Evolutionary conservation across 2,888 invertebrate genomes (phyloP).

Genomic region (Andrena flavipes): DNA sequence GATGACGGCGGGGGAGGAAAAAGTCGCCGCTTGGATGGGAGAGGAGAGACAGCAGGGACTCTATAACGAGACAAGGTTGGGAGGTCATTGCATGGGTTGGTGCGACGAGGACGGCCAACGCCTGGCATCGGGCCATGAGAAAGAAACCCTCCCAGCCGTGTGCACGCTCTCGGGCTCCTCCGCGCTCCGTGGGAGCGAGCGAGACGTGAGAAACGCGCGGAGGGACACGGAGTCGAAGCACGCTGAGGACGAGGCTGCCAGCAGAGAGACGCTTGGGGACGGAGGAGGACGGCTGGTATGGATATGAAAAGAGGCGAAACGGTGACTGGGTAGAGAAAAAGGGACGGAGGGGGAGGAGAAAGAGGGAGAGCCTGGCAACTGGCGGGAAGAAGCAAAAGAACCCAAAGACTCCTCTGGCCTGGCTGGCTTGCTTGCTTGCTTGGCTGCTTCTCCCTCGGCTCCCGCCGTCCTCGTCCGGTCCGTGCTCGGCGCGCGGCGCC

Average conservation of each 20-base stretch:
- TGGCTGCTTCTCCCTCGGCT: constrained; percentile 42
- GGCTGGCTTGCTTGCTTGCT: constrained; percentile 50
- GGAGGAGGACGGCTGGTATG: constrained; percentile 21
- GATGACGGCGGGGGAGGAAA: constrained; percentile 47
- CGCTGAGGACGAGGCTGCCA: constrained; percentile 13
- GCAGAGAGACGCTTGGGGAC: constrained; percentile 10
- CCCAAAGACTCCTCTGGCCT: constrained; percentile 50
- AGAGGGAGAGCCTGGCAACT: constrained; percentile 54
- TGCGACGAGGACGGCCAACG: constrained; percentile 57
- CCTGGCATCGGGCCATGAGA: constrained; percentile 76
- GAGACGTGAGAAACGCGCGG: constrained; percentile 51
- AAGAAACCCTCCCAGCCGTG: constrained; percentile 67
- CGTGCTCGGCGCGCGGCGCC: not conserved
- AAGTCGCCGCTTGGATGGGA: constrained; percentile 31
- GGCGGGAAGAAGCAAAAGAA: constrained; percentile 73
- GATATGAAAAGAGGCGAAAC: constrained; percentile 48
- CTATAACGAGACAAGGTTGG: constrained; percentile 78
- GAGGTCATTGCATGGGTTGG: constrained; percentile 73
- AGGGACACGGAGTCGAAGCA: constrained; percentile 10
- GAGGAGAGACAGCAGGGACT: constrained; percentile 57
- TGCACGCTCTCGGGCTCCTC: constrained; percentile 33
- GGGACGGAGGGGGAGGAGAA: constrained; percentile 41
- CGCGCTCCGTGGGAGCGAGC: constrained; percentile 38
- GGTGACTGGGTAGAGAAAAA: constrained; percentile 32
- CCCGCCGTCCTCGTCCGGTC: constrained; percentile 25